phyloP scores from a whole-genome alignment of 2,113 vertebrate species.

The Echinops telfairi region DNA sequence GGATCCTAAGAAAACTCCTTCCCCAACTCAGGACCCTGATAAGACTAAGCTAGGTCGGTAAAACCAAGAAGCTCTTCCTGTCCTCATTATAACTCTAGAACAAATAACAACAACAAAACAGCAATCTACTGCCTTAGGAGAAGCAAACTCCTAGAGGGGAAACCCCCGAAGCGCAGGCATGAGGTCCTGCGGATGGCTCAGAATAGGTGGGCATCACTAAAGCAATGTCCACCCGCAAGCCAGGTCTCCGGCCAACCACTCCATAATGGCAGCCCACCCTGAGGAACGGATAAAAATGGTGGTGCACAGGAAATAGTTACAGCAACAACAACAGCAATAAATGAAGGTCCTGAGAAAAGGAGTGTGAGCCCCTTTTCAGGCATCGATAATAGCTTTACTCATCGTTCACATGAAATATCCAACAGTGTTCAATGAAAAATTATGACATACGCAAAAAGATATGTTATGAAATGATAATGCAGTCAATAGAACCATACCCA shows the following conservation, averaged over 20 bases:
- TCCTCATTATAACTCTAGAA: neutral
- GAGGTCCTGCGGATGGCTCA: neutral
- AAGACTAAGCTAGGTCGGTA: too few relatives aligned
- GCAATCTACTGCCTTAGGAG: neutral
- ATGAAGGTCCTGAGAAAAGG: too few relatives aligned
- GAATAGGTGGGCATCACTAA: neutral
- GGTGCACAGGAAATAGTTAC: too few relatives aligned
- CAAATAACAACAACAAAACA: neutral
- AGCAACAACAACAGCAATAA: too few relatives aligned
- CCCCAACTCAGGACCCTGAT: too few relatives aligned
- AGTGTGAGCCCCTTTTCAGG: too few relatives aligned
- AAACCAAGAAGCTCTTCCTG: too few relatives aligned
- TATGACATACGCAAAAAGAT: too few relatives aligned
- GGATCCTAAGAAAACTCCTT: too few relatives aligned
- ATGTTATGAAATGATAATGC: neutral
- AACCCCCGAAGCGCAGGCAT: neutral
- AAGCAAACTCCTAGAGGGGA: neutral
- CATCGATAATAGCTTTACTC: too few relatives aligned
- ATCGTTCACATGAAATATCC: too few relatives aligned
- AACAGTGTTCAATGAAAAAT: too few relatives aligned
- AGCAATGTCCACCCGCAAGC: neutral
- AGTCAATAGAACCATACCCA: neutral
- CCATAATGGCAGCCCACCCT: neutral
- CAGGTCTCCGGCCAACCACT: neutral
- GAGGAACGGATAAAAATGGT: neutral